Evolutionary conservation across 2,797 vertebrate species (phyloP).

Genomic region (Calcarius lapponicus): DNA sequence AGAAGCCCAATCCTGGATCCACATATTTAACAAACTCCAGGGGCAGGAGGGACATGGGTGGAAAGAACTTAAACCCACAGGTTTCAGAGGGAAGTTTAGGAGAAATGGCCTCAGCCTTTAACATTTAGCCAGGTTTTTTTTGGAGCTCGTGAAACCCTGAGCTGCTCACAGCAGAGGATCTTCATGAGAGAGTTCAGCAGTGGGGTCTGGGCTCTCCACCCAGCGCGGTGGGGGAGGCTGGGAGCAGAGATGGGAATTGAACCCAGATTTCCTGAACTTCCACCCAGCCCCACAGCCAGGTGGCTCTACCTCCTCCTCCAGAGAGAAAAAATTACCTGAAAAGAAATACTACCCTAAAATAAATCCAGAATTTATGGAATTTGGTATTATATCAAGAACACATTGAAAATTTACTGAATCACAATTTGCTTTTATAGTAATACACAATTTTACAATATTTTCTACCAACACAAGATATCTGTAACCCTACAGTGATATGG

Average conservation of each 20-base stretch:
- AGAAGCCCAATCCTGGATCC: neutral
- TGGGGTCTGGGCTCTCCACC: neutral
- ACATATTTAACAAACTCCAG: neutral
- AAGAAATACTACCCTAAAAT: neutral
- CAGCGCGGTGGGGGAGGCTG: fast-evolving
- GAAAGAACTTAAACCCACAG: neutral
- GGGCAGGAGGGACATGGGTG: neutral
- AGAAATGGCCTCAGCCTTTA: neutral
- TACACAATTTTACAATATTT: neutral
- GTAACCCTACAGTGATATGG: neutral
- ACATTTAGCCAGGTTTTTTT: neutral
- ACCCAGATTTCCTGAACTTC: neutral
- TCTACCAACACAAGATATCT: neutral
- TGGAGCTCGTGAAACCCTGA: neutral
- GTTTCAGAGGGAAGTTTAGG: neutral
- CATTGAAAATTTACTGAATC: neutral
- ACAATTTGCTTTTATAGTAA: neutral
- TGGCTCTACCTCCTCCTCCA: neutral
- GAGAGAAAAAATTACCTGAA: neutral
- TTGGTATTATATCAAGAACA: neutral
- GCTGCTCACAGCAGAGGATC: neutral
- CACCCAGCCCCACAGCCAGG: neutral
- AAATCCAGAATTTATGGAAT: neutral
- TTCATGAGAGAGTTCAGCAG: neutral
- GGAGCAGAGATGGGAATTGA: neutral